Conservation (phyloP, 2,888 invertebrate genomes). For the Nemotelus nigrinus region DNA sequence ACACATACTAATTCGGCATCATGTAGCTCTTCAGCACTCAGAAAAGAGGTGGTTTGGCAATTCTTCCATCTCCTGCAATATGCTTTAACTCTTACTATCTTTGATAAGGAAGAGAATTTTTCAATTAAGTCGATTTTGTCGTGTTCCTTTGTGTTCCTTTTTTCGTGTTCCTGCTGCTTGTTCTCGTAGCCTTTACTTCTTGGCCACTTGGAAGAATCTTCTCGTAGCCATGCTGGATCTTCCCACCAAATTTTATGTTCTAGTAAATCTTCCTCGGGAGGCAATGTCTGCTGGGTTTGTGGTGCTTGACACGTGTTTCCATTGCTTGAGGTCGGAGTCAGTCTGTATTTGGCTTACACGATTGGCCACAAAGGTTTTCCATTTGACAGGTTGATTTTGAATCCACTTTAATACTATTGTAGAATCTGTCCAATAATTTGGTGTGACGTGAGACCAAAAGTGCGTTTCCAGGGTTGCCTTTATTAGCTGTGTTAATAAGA, state of each 20-base stretch:
- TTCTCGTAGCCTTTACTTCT: too few species aligned
- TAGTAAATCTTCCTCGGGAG: neutral
- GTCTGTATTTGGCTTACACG: constrained; percentile 3
- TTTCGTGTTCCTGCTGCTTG: too few species aligned
- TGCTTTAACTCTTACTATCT: neutral
- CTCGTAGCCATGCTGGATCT: neutral
- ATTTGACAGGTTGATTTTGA: neutral
- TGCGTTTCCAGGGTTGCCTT: neutral
- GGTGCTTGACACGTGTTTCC: neutral
- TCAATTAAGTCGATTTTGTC: neutral
- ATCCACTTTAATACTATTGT: neutral
- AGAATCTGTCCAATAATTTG: constrained; percentile 2
- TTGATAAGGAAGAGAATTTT: neutral
- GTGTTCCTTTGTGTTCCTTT: neutral
- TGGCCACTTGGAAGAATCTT: neutral
- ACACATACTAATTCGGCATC: neutral
- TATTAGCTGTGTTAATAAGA: constrained; percentile 39
- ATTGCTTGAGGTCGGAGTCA: neutral
- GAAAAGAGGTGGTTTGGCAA: neutral
- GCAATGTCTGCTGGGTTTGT: neutral
- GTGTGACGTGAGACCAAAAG: neutral
- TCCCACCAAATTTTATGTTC: neutral
- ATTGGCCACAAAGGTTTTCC: constrained; percentile 17
- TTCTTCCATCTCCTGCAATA: neutral
- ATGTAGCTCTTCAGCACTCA: neutral